A percentile compares a stretch with the other conserved stretches of the same genome.
phyloP scores from a whole-genome alignment of 2,113 vertebrate species.

The Salvator merianae region DNA sequence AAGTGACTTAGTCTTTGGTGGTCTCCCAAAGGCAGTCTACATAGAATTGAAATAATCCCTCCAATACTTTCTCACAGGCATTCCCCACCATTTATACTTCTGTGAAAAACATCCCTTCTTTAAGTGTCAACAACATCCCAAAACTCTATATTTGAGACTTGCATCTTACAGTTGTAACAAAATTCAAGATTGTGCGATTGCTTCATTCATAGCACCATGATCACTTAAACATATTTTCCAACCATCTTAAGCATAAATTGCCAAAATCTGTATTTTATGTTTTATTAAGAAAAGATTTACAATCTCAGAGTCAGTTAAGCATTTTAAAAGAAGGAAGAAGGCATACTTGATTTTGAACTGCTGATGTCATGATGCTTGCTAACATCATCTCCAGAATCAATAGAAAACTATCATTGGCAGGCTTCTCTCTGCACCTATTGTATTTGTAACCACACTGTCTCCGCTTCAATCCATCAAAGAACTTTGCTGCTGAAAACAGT shows the following conservation, averaged over 20 bases:
- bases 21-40: background rate
- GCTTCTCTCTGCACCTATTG: slow-evolving; percentile 23
- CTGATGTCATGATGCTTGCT: slow-evolving; percentile 29
- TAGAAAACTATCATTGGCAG: slow-evolving; percentile 32
- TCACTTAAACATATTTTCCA: background rate
- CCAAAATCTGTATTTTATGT: background rate
- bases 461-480: slow-evolving; percentile 40
- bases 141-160: background rate
- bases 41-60: slow-evolving; percentile 7
- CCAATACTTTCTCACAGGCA: background rate
- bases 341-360: slow-evolving; percentile 26
- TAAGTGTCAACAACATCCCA: background rate
- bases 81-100: background rate
- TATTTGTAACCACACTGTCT: slow-evolving; percentile 15
- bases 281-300: slow-evolving; percentile 21
- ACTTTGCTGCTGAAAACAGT: slow-evolving; percentile 30
- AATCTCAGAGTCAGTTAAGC: slow-evolving; percentile 18
- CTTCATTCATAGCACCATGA: background rate
- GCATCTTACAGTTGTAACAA: background rate
- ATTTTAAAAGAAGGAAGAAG: slow-evolving; percentile 50
- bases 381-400: slow-evolving; percentile 43
- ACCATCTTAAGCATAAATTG: background rate
- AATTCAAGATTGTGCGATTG: background rate
- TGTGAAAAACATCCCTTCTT: background rate
- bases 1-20: too few species aligned